Evolutionary conservation across 92 coral and sea anemone genomes (phyloP).

Genomic region (Phymanthus crucifer): DNA sequence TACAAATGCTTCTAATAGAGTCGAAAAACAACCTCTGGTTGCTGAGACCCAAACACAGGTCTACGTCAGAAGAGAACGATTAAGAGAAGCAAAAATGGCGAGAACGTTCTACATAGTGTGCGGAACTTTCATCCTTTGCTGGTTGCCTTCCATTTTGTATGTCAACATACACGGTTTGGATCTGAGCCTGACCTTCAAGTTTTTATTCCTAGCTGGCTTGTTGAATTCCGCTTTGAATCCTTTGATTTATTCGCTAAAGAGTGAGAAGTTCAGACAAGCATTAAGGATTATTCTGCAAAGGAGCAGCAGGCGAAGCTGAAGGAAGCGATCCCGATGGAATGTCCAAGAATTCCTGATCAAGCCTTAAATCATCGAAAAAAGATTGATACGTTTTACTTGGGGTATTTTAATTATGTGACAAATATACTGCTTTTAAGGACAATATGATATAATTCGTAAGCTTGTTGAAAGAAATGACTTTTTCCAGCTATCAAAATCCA

Average conservation of each 20-base stretch:
- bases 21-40: background rate
- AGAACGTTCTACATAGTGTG: background rate
- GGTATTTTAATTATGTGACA: too few relatives aligned
- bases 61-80: background rate
- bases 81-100: background rate
- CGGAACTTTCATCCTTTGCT: slow-evolving; percentile 1
- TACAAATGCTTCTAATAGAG: too few relatives aligned
- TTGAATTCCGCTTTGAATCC: slow-evolving; percentile 12
- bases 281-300: background rate
- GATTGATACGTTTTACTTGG: too few relatives aligned
- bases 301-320: background rate
- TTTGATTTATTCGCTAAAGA: background rate
- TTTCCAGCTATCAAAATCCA: too few relatives aligned
- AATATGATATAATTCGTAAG: too few relatives aligned
- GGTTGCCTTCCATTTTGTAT: background rate
- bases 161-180: background rate
- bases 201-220: background rate
- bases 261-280: slow-evolving; percentile 5
- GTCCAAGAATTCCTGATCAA: too few relatives aligned
- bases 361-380: too few relatives aligned
- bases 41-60: background rate
- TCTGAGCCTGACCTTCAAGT: background rate
- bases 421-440: too few relatives aligned
- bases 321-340: background rate
- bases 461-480: too few relatives aligned